Evolutionary conservation across 2,797 vertebrate species (phyloP).

Genomic region (Chaenodraco wilsoni): DNA sequence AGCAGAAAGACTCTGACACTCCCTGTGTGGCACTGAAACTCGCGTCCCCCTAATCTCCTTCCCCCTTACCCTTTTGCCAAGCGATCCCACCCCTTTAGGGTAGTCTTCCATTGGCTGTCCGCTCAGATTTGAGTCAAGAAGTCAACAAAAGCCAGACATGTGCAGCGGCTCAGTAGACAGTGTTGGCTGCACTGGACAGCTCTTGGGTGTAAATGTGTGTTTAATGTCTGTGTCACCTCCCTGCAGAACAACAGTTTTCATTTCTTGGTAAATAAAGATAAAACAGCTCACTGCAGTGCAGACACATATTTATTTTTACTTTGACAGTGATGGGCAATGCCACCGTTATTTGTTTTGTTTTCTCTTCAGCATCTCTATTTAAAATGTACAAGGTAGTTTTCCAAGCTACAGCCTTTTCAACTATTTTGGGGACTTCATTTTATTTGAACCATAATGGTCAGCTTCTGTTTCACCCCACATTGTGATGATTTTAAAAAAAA

Average conservation of each 20-base stretch:
- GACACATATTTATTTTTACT: slow-evolving; percentile 50
- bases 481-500: neutral
- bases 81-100: slow-evolving; percentile 62
- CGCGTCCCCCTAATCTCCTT: neutral
- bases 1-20: slow-evolving; percentile 50
- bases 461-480: slow-evolving; percentile 1
- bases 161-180: slow-evolving; percentile 39
- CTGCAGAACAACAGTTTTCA: slow-evolving; percentile 23
- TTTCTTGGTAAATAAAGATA: slow-evolving; percentile 44
- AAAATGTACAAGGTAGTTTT: slow-evolving; percentile 36
- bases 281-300: slow-evolving; percentile 9
- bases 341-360: slow-evolving; percentile 33
- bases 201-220: slow-evolving; percentile 30
- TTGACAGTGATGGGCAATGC: slow-evolving; percentile 25
- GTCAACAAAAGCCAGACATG: slow-evolving; percentile 38
- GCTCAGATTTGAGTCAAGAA: slow-evolving; percentile 69
- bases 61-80: slow-evolving; percentile 40
- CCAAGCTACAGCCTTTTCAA: neutral
- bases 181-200: neutral
- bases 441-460: neutral
- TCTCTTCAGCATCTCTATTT: slow-evolving; percentile 28
- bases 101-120: slow-evolving; percentile 60
- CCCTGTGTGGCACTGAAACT: slow-evolving; percentile 43
- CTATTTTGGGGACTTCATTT: slow-evolving; percentile 14
- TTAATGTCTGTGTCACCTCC: slow-evolving; percentile 21